These are phyloP conservation scores for Aphodius sticticus DNA, from an alignment of 2,888 invertebrate species.

Conservation along the genomic window DNA sequence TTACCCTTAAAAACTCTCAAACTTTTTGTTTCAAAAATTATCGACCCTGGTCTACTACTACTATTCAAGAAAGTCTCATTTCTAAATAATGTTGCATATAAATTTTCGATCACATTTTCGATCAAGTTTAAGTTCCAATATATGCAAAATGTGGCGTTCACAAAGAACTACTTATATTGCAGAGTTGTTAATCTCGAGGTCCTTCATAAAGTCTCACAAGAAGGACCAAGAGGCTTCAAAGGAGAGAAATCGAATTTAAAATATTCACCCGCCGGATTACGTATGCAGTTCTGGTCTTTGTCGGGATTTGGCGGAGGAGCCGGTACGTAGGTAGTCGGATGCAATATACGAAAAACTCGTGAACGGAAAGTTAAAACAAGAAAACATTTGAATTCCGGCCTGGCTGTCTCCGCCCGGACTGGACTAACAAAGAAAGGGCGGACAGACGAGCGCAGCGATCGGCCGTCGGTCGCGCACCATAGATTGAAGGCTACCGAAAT, in stretches of 20 bases:
- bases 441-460: neutral
- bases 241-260: neutral
- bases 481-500: slow-evolving; percentile 5
- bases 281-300: slow-evolving; percentile 4
- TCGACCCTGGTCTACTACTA: no score
- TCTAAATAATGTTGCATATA: no score
- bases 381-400: slow-evolving; percentile 21
- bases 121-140: neutral
- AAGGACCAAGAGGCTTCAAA: neutral
- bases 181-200: neutral
- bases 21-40: no score
- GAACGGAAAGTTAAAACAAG: slow-evolving; percentile 24
- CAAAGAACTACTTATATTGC: neutral
- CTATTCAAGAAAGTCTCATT: no score
- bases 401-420: slow-evolving; percentile 8
- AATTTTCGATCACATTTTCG: no score
- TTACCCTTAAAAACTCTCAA: no score
- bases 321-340: neutral
- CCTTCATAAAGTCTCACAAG: neutral
- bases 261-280: slow-evolving; percentile 4
- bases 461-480: neutral
- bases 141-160: neutral
- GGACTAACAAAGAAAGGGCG: slow-evolving; percentile 10
- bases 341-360: slow-evolving; percentile 8
- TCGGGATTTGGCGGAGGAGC: neutral